phyloP scores from a whole-genome alignment of 2,888 invertebrate genomes.

The Rhingia campestris region DNA sequence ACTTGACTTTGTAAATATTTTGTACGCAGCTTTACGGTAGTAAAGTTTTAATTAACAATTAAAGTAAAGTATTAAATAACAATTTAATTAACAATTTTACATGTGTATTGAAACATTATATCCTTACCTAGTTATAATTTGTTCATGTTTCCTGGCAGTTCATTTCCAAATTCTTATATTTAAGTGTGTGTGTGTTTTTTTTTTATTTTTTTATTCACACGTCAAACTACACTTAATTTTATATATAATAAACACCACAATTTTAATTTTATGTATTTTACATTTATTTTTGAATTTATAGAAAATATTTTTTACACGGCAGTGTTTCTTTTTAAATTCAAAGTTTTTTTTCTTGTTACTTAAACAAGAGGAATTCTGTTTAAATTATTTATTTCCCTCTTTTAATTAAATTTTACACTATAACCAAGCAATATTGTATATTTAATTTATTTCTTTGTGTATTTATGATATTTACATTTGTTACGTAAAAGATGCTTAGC shows the following conservation, averaged over 20 bases:
- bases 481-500: slow-evolving; percentile 41
- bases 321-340: slow-evolving; percentile 49
- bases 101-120: too few relatives aligned
- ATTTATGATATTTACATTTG: slow-evolving; percentile 6
- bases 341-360: neutral
- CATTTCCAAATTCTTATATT: too few relatives aligned
- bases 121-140: too few relatives aligned
- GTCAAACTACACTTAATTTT: neutral
- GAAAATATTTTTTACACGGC: slow-evolving; percentile 54
- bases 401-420: slow-evolving; percentile 4
- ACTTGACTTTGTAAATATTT: too few relatives aligned
- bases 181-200: neutral
- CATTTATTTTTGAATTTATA: neutral
- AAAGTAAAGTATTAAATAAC: too few relatives aligned
- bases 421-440: slow-evolving; percentile 11
- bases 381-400: neutral
- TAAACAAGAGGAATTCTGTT: neutral
- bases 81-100: too few relatives aligned
- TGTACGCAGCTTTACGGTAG: too few relatives aligned
- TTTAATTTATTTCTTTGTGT: neutral
- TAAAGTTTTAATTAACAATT: too few relatives aligned
- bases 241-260: neutral
- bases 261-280: neutral
- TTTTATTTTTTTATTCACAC: neutral
- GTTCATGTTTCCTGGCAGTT: too few relatives aligned